Evolutionary conservation across 2,113 vertebrate species (phyloP).

Genomic region (Misgurnus anguillicaudatus): DNA sequence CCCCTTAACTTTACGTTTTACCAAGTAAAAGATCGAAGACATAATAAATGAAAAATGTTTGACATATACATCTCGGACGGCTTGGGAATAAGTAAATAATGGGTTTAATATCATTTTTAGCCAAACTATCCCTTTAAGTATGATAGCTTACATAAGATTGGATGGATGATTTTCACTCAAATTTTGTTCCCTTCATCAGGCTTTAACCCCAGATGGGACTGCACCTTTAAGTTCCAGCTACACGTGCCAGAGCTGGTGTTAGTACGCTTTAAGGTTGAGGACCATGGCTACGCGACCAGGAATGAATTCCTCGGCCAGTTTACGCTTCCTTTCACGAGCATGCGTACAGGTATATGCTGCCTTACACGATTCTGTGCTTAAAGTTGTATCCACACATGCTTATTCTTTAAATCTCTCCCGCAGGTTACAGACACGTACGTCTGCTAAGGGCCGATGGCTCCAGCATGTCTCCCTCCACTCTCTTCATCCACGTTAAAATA

Average conservation of each 20-base stretch:
- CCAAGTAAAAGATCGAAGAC: too few species aligned
- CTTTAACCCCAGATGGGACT: conserved; percentile 89
- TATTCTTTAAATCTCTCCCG: conserved; percentile 22
- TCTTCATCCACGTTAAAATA: conserved; percentile 84
- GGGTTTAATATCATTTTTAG: too few species aligned
- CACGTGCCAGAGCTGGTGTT: conserved; percentile 84
- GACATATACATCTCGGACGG: too few species aligned
- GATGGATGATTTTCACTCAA: too few species aligned
- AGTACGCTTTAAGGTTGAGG: conserved; percentile 91
- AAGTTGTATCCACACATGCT: neutral
- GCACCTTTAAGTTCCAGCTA: conserved; percentile 83
- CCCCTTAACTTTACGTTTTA: too few species aligned
- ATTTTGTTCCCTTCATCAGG: conserved; percentile 66
- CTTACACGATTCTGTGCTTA: neutral
- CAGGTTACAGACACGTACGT: conserved; percentile 93
- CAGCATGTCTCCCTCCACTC: conserved; percentile 83
- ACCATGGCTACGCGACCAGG: conserved; percentile 84
- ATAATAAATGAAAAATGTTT: too few species aligned
- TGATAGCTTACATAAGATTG: too few species aligned
- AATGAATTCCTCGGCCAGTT: conserved; percentile 95
- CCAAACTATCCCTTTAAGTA: too few species aligned
- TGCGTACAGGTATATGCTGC: conserved; percentile 79
- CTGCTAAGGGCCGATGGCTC: conserved; percentile 84
- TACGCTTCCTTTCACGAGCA: conserved; percentile 83
- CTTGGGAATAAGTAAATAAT: too few species aligned